Evolutionary conservation across 37 sponge, comb jelly and placozoan species (phyloP), one percentile per base, ranked within the genome.

Genomic region (Oscarella lobularis): DNA sequence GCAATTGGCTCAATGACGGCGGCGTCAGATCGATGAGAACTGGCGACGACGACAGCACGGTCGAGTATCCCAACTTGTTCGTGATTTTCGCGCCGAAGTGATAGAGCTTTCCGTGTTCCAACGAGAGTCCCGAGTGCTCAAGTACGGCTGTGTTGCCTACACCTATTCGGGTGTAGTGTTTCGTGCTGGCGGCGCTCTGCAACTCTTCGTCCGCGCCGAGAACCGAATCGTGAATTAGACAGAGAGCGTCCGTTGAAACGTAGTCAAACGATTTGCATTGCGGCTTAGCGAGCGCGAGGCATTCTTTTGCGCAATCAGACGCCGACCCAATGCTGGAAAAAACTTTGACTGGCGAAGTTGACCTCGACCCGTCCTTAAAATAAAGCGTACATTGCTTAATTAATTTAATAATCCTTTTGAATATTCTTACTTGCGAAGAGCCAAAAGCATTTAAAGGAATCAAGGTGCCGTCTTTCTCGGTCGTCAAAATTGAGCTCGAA

Each of bases 1-100:
- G 5, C 5, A 68, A 4, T 4, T 5, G 6, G 6, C 90, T 87
- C 31, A 90, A 87, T 5, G 39, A 37, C 2, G 94, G 90, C 30
- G 94, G 94, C 35, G 83, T 85, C 14, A 93, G 39, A 77, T 93
- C 94, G 29, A 87, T 77, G 1, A 84, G 76, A 35, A 93, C 76
- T 2, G 74, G 83, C 3, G 38, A 27, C 6, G 94, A 93, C 27
- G 84, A 73, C 36, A 89, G 81, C 0, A 79, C 39, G 70, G 37
- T 80, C 1, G 67, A 32, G 40, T 87, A 82, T 0, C 87, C 90
- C 31, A 93, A 81, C 40, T 32, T 60, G 38, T 93, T 89, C 35
- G 55, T 67, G 73, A 93, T 38, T 2, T 80, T 55, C 54, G 86
- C 2, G 39, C 88, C 88, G 68, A 93, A 67, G 38, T 77, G 86